phyloP scores from a whole-genome alignment of 2,888 invertebrate genomes.

The Zonitis immaculata region DNA sequence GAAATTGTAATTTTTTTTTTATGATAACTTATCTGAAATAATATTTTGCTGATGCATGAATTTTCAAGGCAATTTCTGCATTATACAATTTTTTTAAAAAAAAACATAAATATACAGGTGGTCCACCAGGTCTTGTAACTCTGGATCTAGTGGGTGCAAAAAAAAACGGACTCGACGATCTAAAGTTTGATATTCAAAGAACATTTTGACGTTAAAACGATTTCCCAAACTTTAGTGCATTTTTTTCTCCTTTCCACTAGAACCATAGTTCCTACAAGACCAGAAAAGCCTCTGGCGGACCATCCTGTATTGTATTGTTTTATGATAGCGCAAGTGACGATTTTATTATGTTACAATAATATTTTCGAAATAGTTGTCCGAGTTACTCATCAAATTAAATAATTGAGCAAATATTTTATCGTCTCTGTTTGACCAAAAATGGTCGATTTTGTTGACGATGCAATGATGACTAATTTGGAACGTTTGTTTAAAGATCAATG shows the following conservation, averaged over 20 bases:
- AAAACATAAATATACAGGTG: not conserved
- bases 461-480: not conserved
- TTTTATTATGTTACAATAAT: not conserved
- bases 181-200: too few species aligned
- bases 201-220: too few species aligned
- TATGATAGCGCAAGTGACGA: too few species aligned
- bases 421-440: not conserved
- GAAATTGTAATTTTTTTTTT: not conserved
- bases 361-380: not conserved
- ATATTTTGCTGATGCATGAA: slow-evolving; percentile 8
- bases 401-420: not conserved
- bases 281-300: too few species aligned
- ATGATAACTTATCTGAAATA: slow-evolving; percentile 16
- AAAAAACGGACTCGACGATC: too few species aligned
- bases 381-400: too few species aligned
- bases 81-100: not conserved
- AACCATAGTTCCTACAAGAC: too few species aligned
- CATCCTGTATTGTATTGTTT: too few species aligned
- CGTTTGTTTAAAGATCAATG: not conserved
- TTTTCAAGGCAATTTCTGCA: slow-evolving; percentile 10
- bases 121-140: too few species aligned
- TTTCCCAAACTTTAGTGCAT: too few species aligned
- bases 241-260: too few species aligned
- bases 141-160: too few species aligned
- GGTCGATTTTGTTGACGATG: not conserved